Evolutionary conservation across 2,113 vertebrate species (phyloP), one percentile per base, ranked within the genome.

Genomic region (Xiphophorus maculatus): DNA sequence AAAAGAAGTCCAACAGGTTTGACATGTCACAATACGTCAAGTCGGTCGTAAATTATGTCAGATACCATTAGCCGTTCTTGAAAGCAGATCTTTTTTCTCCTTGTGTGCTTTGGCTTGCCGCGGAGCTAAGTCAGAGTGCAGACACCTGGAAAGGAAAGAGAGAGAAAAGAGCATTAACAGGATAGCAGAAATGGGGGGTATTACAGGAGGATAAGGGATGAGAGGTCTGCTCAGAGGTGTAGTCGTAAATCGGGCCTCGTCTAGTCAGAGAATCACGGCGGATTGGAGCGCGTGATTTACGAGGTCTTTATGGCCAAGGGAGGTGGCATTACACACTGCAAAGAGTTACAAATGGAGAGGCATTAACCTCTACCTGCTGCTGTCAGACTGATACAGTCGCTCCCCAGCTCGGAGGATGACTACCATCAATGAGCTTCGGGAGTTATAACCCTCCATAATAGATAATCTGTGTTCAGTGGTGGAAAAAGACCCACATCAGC

Each of bases 301-400:
- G 84, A 77, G 65, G 67, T 74, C 72, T 85, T 88, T 87, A 83
- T 68, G 76, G 76, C 69, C 62, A 51, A 78, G 77, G 77, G 87
- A 89, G 83, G 88, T 86, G 84, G 87, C 86, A 82, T 89, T 75
- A 79, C 15, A 6, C 74, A 35, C 64, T 40, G 87, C 71, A 66
- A 86, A 88, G 74, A 83, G 79, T 89, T 90, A 87, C 87, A 91
- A 91, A 93, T 90, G 88, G 87, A 83, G 84, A 83, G 79, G 67
- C 71, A 79, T 90, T 93, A 90, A 89, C 88, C 86, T 89, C 74
- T 86, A 87, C 81, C 82, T 90, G 76, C 32, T 69, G 82, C 85
- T 90, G 92, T 90, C 88, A 90, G 54, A 62, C 66, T 76, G 74
- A 89, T 81, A 74, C 80, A 83, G 77, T 68, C 76, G 63, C 71